These are phyloP conservation scores for Drosophila murphyi DNA, from an alignment of 1,140 invertebrate species.

Conservation along the genomic window DNA sequence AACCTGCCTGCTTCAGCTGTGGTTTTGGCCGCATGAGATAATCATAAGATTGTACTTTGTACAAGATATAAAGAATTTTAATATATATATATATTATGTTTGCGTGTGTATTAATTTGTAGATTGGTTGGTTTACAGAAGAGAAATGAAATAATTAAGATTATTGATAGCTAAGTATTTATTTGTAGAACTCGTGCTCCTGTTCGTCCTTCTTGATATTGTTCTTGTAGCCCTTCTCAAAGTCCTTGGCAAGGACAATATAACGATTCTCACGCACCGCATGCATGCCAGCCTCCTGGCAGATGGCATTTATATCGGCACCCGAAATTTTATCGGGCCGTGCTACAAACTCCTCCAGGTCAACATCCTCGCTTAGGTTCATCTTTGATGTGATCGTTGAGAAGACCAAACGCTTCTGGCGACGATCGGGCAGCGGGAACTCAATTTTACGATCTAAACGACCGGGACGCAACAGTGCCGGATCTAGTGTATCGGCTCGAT, in stretches of 20 bases:
- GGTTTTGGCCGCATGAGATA: no score
- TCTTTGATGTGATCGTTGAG: constrained; percentile 98
- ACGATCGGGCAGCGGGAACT: constrained; percentile 98
- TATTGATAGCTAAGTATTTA: constrained; percentile 86
- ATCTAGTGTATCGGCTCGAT: constrained; percentile 97
- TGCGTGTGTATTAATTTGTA: constrained; percentile 47
- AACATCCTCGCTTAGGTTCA: constrained; percentile 99
- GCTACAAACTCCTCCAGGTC: constrained; percentile 99
- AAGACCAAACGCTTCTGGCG: constrained; percentile 99
- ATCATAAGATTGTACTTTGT: no score
- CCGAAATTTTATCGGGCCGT: constrained; percentile 98
- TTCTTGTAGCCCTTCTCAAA: constrained; percentile 99
- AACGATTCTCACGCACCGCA: constrained; percentile 98
- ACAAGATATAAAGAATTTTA: constrained; percentile 22
- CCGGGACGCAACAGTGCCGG: constrained; percentile 98
- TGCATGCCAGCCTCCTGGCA: constrained; percentile 99
- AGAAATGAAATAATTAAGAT: constrained; percentile 1
- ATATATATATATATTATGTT: constrained; percentile 28
- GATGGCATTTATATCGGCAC: constrained; percentile 99
- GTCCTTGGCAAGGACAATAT: constrained; percentile 98
- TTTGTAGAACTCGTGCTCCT: constrained; percentile 99
- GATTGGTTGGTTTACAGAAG: constrained; percentile 52
- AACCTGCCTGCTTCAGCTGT: no score
- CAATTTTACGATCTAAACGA: constrained; percentile 99
- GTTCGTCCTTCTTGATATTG: constrained; percentile 99